Conservation (phyloP, 1,140 invertebrate species). For the Caenorhabditis latens region DNA sequence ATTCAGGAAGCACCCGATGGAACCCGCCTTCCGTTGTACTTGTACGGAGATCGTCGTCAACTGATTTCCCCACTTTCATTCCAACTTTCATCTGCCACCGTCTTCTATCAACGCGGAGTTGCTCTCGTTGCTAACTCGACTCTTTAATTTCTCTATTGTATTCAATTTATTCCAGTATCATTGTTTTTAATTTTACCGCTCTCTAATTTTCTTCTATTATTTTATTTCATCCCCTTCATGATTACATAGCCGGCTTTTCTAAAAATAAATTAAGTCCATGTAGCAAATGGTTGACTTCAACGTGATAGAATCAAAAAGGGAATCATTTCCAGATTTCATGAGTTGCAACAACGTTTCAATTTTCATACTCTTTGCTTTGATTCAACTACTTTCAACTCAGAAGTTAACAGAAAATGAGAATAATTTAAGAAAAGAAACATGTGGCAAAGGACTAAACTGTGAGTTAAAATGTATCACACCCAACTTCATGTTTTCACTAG, state of each 20-base stretch:
- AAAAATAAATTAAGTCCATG: background rate
- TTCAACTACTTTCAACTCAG: background rate
- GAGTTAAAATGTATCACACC: background rate
- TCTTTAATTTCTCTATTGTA: constrained; percentile 49
- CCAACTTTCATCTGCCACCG: constrained; percentile 87
- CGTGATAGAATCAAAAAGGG: background rate
- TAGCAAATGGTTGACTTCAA: background rate
- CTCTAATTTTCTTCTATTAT: background rate
- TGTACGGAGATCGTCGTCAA: constrained; percentile 94
- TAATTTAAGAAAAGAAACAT: constrained; percentile 1
- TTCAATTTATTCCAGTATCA: background rate
- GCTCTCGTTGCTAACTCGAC: constrained; percentile 80
- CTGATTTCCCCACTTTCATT: constrained; percentile 95
- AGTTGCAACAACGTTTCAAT: background rate
- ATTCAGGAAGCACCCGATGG: constrained; percentile 68
- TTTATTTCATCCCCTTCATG: background rate
- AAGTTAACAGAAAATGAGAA: background rate
- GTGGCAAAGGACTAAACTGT: constrained; percentile 16
- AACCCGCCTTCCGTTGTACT: constrained; percentile 88
- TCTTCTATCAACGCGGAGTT: constrained; percentile 96
- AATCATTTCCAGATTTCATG: background rate
- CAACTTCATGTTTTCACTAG: background rate
- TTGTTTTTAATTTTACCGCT: background rate
- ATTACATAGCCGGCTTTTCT: background rate
- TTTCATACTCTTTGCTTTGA: background rate